These are phyloP conservation scores for Drosophila ironensis DNA, from an alignment of 1,140 invertebrate species.

Conservation along the genomic window DNA sequence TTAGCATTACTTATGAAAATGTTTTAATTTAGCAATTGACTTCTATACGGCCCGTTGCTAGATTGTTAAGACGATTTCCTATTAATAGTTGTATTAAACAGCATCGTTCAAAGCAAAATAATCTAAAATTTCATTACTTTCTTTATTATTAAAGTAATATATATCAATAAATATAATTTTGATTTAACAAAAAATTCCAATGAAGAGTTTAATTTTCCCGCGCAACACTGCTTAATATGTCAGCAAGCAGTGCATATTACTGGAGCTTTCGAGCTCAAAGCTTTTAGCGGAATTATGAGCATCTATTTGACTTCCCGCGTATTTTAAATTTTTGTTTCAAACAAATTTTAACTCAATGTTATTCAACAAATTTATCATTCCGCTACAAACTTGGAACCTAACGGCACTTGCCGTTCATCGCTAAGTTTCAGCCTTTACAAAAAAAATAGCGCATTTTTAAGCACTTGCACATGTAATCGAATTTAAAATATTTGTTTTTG, in stretches of 20 bases:
- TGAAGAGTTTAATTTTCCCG: background rate
- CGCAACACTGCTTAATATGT: background rate
- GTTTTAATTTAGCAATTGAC: slow-evolving; percentile 59
- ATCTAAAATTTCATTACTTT: background rate
- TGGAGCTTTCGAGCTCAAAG: background rate
- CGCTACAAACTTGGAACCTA: too few relatives aligned
- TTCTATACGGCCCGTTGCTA: slow-evolving; percentile 19
- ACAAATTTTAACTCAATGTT: too few relatives aligned
- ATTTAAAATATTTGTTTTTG: too few relatives aligned
- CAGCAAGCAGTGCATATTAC: background rate
- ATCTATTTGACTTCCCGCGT: too few relatives aligned
- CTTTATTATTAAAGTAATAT: background rate
- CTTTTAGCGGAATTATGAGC: background rate
- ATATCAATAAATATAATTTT: background rate
- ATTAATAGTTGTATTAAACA: background rate
- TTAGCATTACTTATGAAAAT: slow-evolving; percentile 72
- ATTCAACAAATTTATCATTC: too few relatives aligned
- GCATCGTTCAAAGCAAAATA: background rate
- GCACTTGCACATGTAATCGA: too few relatives aligned
- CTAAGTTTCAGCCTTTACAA: too few relatives aligned
- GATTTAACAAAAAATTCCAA: background rate
- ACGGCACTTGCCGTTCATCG: too few relatives aligned
- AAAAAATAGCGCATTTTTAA: too few relatives aligned
- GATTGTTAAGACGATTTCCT: background rate
- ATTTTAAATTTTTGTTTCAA: too few relatives aligned